Conservation (phyloP, 2,797 vertebrate species). For the Petrocephalus schoutedeni region DNA sequence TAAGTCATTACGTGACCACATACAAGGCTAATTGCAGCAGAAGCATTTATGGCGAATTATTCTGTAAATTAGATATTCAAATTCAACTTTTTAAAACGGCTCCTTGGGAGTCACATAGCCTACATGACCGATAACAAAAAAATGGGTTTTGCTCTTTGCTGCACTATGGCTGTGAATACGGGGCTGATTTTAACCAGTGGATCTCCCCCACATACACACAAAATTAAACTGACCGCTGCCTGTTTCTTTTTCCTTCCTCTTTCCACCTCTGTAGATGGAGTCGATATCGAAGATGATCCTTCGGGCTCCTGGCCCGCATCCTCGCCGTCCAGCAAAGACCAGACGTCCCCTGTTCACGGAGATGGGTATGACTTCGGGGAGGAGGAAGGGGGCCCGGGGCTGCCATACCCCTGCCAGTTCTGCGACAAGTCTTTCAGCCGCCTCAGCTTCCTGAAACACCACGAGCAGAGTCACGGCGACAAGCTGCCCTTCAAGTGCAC, state of each 20-base stretch:
- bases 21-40: slow-evolving; percentile 72
- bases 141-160: slow-evolving; percentile 4
- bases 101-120: slow-evolving; percentile 57
- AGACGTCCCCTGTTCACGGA: slow-evolving; percentile 91
- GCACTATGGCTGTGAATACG: slow-evolving; percentile 15
- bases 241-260: not conserved
- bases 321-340: slow-evolving; percentile 97
- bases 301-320: slow-evolving; percentile 96
- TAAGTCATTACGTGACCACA: slow-evolving; percentile 71
- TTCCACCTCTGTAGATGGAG: slow-evolving; percentile 71
- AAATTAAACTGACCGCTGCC: not conserved
- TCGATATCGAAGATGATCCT: slow-evolving; percentile 94
- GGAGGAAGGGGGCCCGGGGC: slow-evolving; percentile 88
- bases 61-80: slow-evolving; percentile 60
- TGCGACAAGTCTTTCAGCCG: slow-evolving; percentile 98
- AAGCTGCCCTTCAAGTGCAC: slow-evolving; percentile 98
- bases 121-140: slow-evolving; percentile 25
- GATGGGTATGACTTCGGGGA: slow-evolving; percentile 97
- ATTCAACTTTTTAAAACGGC: slow-evolving; percentile 58
- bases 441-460: slow-evolving; percentile 96
- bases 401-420: slow-evolving; percentile 97
- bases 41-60: slow-evolving; percentile 68
- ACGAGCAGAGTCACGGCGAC: slow-evolving; percentile 97
- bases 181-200: not conserved
- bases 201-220: not conserved